These are phyloP conservation scores for Coryphaenoides rupestris DNA, from an alignment of 2,113 vertebrate species.

Conservation along the genomic window DNA sequence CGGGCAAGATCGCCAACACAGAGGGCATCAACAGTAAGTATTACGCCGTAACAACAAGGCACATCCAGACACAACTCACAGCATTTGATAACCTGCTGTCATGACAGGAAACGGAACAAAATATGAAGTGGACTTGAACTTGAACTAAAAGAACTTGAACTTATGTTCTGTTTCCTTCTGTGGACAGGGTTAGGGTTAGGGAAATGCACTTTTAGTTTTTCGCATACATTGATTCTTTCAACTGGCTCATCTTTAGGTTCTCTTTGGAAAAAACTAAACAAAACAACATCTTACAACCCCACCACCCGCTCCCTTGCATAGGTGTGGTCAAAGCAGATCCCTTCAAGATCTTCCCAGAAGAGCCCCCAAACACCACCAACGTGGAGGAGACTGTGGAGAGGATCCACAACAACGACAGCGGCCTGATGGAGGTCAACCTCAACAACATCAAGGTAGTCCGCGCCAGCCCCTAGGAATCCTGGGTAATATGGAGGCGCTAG, in stretches of 20 bases:
- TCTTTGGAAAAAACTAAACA: too few species aligned
- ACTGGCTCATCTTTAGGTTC: neutral
- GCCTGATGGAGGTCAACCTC: constrained; percentile 87
- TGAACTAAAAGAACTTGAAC: too few species aligned
- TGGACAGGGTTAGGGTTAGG: too few species aligned
- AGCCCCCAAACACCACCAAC: constrained; percentile 90
- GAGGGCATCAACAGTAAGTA: constrained; percentile 96
- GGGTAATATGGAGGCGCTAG: too few species aligned
- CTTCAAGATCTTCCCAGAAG: constrained; percentile 88
- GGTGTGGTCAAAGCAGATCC: constrained; percentile 92
- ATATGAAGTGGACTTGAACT: too few species aligned
- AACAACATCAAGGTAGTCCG: constrained; percentile 99
- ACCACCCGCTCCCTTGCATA: constrained; percentile 48
- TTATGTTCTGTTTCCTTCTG: too few species aligned
- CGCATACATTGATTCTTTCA: neutral
- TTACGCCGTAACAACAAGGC: too few species aligned
- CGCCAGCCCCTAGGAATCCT: neutral
- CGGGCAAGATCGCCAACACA: constrained; percentile 85
- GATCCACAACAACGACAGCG: constrained; percentile 80
- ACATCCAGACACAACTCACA: neutral
- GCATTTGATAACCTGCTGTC: neutral
- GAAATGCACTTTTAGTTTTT: too few species aligned
- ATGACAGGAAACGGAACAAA: neutral
- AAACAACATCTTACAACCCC: too few species aligned
- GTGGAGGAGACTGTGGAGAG: constrained; percentile 85